A percentile compares a stretch with the other conserved stretches of the same genome.
phyloP scores from a whole-genome alignment of 2,797 vertebrate genomes.

The Clarias pachynema region DNA sequence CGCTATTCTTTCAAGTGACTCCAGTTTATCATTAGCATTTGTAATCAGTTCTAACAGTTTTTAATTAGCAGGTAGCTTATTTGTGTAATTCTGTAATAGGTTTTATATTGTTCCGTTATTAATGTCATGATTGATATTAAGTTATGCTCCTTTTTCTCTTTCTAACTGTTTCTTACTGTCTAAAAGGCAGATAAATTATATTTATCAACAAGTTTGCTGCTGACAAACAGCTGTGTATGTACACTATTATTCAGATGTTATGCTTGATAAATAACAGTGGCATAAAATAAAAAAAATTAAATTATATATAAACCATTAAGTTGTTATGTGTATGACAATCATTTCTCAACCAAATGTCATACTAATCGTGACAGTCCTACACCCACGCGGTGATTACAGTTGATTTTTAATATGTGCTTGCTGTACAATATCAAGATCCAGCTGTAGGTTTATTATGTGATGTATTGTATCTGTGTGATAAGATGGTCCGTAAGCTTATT shows the following conservation, averaged over 20 bases:
- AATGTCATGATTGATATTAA: too few relatives aligned
- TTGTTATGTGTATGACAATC: slow-evolving; percentile 8
- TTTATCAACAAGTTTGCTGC: neutral
- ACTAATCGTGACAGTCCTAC: slow-evolving; percentile 13
- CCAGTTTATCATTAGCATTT: neutral
- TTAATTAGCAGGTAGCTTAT: neutral
- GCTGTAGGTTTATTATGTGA: neutral
- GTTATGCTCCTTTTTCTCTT: neutral
- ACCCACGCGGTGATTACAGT: neutral
- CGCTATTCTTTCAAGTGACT: neutral
- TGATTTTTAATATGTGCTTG: slow-evolving; percentile 21
- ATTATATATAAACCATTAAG: neutral
- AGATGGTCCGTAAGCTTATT: neutral
- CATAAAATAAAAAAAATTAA: neutral
- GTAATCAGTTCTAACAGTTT: slow-evolving; percentile 4
- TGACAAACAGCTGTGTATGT: neutral
- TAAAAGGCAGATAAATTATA: neutral
- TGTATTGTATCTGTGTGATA: slow-evolving; percentile 8
- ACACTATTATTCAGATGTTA: neutral
- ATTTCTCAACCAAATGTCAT: slow-evolving; percentile 18
- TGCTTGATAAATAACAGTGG: neutral
- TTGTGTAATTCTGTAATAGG: neutral
- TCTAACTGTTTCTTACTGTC: neutral
- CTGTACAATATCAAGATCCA: slow-evolving; percentile 18
- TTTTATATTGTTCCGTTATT: neutral